Conservation (phyloP, 1,140 invertebrate genomes). For the Caenorhabditis remanei region DNA sequence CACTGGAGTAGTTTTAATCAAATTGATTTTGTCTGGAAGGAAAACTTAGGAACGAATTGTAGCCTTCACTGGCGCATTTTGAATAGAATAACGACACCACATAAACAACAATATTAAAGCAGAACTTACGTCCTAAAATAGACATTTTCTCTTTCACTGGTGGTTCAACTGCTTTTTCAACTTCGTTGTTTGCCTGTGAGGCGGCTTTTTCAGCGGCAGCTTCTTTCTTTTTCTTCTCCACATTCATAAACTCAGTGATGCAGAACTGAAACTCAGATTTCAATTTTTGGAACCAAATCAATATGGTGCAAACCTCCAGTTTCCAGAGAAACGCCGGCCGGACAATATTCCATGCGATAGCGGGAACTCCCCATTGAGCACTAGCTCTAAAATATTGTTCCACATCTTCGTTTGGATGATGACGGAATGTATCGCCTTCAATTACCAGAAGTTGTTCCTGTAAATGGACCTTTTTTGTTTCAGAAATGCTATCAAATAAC, state of each 20-base stretch:
- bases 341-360: conserved; percentile 38
- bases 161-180: neutral
- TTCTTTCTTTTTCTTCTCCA: conserved; percentile 34
- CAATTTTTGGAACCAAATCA: too few relatives aligned
- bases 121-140: conserved; percentile 31
- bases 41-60: neutral
- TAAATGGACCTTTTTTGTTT: neutral
- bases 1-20: conserved; percentile 26
- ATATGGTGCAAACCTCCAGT: neutral
- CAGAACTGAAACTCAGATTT: conserved; percentile 1
- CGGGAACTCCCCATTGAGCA: conserved; percentile 37
- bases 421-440: conserved; percentile 1
- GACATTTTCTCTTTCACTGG: conserved; percentile 25
- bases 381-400: conserved; percentile 33
- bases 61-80: too few relatives aligned
- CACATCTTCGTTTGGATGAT: conserved; percentile 48
- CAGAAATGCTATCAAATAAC: neutral
- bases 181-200: neutral
- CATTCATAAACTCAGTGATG: conserved; percentile 47
- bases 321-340: conserved; percentile 42
- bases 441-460: conserved; percentile 13
- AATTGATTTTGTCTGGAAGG: conserved; percentile 4
- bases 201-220: neutral
- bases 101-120: too few relatives aligned
- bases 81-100: too few relatives aligned